phyloP scores from a whole-genome alignment of 2,797 vertebrate species.

The Micropoecilia bifurca region DNA sequence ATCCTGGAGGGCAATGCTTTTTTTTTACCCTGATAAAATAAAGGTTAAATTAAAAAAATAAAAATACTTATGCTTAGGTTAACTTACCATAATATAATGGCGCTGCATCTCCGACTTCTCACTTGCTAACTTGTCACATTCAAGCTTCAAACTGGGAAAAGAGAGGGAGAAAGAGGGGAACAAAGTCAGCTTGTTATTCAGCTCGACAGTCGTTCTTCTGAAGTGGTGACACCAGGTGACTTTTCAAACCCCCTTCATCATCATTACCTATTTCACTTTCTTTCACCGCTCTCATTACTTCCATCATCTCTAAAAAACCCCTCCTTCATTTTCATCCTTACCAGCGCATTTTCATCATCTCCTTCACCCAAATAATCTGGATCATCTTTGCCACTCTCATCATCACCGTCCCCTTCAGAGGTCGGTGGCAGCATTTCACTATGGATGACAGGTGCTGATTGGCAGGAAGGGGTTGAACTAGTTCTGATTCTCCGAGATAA shows the following conservation, averaged over 20 bases:
- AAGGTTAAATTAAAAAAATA: neutral
- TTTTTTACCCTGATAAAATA: no score
- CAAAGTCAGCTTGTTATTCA: conserved; percentile 54
- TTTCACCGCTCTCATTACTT: conserved; percentile 46
- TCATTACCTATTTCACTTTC: conserved; percentile 55
- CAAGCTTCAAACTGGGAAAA: conserved; percentile 90
- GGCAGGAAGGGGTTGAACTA: conserved; percentile 28
- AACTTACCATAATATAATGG: conserved; percentile 95
- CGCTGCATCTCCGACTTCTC: conserved; percentile 99
- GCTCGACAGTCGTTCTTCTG: conserved; percentile 37
- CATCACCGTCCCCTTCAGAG: conserved; percentile 19
- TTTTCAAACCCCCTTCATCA: conserved; percentile 51
- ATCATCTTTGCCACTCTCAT: conserved; percentile 27
- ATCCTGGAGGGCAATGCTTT: no score
- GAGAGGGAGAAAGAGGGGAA: conserved; percentile 47
- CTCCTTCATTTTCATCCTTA: conserved; percentile 29
- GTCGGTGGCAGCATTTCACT: conserved; percentile 4
- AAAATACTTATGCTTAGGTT: conserved; percentile 2
- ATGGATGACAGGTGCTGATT: conserved; percentile 23
- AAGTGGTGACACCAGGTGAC: conserved; percentile 64
- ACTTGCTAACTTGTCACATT: conserved; percentile 97
- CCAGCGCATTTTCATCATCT: conserved; percentile 37
- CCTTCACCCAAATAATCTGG: conserved; percentile 30
- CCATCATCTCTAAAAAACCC: conserved; percentile 45
- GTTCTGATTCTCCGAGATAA: neutral